Evolutionary conservation across 1,140 invertebrate species (phyloP).

Genomic region (Drosophila sucinea): DNA sequence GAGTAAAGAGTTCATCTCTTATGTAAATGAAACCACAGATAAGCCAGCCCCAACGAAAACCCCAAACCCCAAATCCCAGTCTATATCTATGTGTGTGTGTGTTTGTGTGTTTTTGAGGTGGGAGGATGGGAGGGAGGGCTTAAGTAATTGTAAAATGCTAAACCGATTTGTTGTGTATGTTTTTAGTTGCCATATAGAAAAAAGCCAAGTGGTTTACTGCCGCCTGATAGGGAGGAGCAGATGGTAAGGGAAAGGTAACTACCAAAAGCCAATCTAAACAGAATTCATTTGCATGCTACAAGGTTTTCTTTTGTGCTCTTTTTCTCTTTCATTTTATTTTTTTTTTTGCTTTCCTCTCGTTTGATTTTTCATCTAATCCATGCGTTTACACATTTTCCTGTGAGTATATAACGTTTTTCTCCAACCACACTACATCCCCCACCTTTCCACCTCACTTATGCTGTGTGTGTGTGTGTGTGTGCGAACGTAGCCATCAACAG

Average conservation of each 20-base stretch:
- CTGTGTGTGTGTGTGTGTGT: slow-evolving; percentile 34
- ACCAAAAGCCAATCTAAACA: slow-evolving; percentile 52
- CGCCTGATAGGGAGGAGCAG: slow-evolving; percentile 4
- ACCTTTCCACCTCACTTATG: slow-evolving; percentile 36
- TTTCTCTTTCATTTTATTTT: slow-evolving; percentile 13
- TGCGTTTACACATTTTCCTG: slow-evolving; percentile 69
- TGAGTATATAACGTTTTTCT: slow-evolving; percentile 57
- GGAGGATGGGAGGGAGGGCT: slow-evolving; percentile 22
- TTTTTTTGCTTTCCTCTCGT: slow-evolving; percentile 25
- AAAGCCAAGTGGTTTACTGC: slow-evolving; percentile 43
- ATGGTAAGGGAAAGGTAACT: background rate
- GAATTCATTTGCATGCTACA: slow-evolving; percentile 75
- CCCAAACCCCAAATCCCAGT: slow-evolving; percentile 21
- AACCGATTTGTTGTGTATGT: slow-evolving; percentile 61
- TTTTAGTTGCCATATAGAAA: slow-evolving; percentile 49
- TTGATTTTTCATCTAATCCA: slow-evolving; percentile 79
- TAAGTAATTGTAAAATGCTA: slow-evolving; percentile 71
- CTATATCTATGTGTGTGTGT: background rate
- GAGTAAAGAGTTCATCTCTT: slow-evolving; percentile 30
- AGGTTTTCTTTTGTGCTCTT: slow-evolving; percentile 28
- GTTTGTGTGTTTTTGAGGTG: background rate
- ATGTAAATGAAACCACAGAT: slow-evolving; percentile 47
- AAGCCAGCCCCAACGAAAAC: slow-evolving; percentile 19
- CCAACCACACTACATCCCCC: slow-evolving; percentile 49
- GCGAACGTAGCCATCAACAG: slow-evolving; percentile 59